phyloP scores from a whole-genome alignment of 2,113 vertebrate genomes.

The Xenus cinereus region DNA sequence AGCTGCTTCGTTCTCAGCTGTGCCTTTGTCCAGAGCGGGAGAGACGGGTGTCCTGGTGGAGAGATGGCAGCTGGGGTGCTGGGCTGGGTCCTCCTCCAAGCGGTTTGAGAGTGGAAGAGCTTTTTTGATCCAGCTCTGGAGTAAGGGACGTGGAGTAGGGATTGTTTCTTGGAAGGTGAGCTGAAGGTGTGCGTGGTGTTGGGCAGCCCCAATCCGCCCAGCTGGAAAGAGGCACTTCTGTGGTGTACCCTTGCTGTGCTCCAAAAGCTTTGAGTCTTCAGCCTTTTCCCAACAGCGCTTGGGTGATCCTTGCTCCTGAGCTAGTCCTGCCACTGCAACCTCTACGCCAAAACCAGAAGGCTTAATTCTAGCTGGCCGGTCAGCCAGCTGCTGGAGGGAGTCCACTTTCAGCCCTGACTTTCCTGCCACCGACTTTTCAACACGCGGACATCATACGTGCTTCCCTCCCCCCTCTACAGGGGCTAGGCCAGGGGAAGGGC shows the following conservation, averaged over 20 bases:
- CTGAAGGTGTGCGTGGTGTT: background rate
- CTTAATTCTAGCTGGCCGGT: background rate
- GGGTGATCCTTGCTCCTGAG: background rate
- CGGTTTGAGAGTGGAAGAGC: background rate
- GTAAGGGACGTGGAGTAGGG: background rate
- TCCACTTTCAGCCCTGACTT: background rate
- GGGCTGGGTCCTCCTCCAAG: background rate
- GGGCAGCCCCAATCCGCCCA: background rate
- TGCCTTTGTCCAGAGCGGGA: background rate
- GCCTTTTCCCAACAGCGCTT: fast-evolving
- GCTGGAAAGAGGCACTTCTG: background rate
- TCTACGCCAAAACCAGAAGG: background rate
- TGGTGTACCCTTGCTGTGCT: background rate
- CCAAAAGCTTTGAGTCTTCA: background rate
- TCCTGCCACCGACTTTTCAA: background rate
- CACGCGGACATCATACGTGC: background rate
- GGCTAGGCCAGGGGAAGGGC: background rate
- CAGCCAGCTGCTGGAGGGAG: background rate
- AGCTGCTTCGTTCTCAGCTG: background rate
- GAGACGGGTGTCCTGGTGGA: background rate
- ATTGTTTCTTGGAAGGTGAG: background rate
- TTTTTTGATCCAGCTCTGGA: background rate
- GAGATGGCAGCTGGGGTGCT: background rate
- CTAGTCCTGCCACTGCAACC: background rate
- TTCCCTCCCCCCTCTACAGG: fast-evolving